phyloP scores from a whole-genome alignment of 2,888 invertebrate genomes.

The Lampropteryx suffumata region DNA sequence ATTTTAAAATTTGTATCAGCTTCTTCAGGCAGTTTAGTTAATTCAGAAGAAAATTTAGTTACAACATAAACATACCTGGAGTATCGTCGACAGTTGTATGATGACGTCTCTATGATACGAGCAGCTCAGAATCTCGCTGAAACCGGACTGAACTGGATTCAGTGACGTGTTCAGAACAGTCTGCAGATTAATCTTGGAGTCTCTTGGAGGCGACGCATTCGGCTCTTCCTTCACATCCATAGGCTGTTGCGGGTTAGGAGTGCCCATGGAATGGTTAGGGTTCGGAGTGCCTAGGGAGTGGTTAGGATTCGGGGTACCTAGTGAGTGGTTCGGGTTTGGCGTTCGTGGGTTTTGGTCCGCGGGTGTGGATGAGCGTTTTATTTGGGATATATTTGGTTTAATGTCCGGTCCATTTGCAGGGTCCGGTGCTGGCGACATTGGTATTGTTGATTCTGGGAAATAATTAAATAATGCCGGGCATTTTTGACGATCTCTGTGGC shows the following conservation, averaged over 20 bases:
- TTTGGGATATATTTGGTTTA: constrained; percentile 75
- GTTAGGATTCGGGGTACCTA: constrained; percentile 71
- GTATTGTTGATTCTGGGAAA: constrained; percentile 50
- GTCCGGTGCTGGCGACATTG: constrained; percentile 71
- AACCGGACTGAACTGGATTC: constrained; percentile 86
- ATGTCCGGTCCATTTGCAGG: constrained; percentile 53
- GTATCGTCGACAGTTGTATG: constrained; percentile 89
- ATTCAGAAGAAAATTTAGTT: too few species aligned
- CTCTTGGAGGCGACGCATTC: constrained; percentile 60
- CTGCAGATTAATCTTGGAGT: constrained; percentile 57
- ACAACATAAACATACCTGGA: constrained; percentile 83
- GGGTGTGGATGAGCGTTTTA: constrained; percentile 70
- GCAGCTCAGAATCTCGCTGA: constrained; percentile 93
- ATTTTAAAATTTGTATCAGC: too few species aligned
- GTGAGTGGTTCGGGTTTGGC: constrained; percentile 68
- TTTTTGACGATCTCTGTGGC: too few species aligned
- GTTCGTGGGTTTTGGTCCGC: constrained; percentile 72
- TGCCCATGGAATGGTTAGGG: constrained; percentile 69
- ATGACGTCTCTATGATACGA: constrained; percentile 95
- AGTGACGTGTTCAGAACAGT: constrained; percentile 64
- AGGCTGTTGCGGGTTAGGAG: constrained; percentile 69
- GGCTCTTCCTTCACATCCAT: constrained; percentile 70
- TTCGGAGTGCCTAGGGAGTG: constrained; percentile 70
- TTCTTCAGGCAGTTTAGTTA: too few species aligned
- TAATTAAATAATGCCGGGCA: too few species aligned